Conservation (phyloP, 1,140 invertebrate genomes). For the Macrosteles quadrilineatus region DNA sequence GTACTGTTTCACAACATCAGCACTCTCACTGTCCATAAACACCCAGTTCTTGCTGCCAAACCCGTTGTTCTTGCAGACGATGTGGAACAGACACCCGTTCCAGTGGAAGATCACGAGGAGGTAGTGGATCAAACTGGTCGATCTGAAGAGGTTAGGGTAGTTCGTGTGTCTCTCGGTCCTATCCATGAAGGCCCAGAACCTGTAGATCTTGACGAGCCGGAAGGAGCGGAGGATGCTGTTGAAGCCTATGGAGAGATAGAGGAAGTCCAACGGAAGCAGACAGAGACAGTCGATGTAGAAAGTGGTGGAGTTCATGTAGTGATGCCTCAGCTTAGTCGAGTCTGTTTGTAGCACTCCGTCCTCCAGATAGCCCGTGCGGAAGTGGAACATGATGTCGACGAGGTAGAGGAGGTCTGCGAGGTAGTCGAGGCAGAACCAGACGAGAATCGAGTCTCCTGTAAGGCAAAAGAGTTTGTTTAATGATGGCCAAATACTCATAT, state of each 20-base stretch:
- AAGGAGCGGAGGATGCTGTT: conserved; percentile 96
- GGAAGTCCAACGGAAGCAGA: conserved; percentile 94
- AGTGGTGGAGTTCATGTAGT: conserved; percentile 98
- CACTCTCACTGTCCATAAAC: conserved; percentile 77
- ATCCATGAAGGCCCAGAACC: conserved; percentile 98
- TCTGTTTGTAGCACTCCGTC: conserved; percentile 97
- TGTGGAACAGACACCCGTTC: conserved; percentile 98
- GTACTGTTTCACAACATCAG: conserved; percentile 91
- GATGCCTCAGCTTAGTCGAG: conserved; percentile 86
- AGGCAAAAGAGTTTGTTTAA: conserved; percentile 33
- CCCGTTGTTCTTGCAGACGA: conserved; percentile 92
- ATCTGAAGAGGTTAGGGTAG: conserved; percentile 97
- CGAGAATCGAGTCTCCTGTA: conserved; percentile 79
- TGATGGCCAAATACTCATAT: too few species aligned
- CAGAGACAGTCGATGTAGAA: conserved; percentile 99
- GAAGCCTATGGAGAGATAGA: conserved; percentile 97
- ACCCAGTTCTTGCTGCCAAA: conserved; percentile 92
- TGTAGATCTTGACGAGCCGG: conserved; percentile 96
- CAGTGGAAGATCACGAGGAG: conserved; percentile 98
- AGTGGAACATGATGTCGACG: conserved; percentile 95
- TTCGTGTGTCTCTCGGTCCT: conserved; percentile 97
- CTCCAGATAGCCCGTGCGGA: conserved; percentile 94
- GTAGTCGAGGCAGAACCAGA: conserved; percentile 98
- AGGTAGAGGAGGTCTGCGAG: conserved; percentile 95
- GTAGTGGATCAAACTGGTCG: conserved; percentile 90